Base-by-base conservation (phyloP, 2,797 vertebrate genomes). In the Nothura maculosa region DNA sequence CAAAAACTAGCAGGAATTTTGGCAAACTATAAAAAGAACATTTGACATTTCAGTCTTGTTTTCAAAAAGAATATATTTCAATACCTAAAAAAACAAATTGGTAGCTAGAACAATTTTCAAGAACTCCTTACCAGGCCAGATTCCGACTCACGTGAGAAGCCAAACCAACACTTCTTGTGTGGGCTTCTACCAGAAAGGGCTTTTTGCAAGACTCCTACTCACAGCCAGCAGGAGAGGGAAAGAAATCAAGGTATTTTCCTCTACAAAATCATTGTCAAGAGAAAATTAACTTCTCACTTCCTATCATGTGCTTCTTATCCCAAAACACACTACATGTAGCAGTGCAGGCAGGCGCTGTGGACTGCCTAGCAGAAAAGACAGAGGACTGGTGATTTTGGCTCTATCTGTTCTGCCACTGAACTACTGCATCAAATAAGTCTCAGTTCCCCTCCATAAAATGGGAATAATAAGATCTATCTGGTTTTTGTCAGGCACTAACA, bases 281-380 rank as follows among this genome's bases (percentile, higher is more conserved):
- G 14, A 77, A 77, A 50, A 76, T 2, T 63, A 64, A 27, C 32
- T 67, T 82, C 64, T 88, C 57, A 12, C 32, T 68, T 86, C 69
- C 42, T 79, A 70, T 45, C 40, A 15, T 1, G 2, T 36, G 36
- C 19, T 63, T 22, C 16, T 50, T n/a, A 27, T 4, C 70, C 78
- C 27, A 48, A 34, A 81, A 75, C 21, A 75, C 15, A 27, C 13
- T 3, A 3, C 4, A 3, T 0, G 13, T 5, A 73, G 68, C 48
- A 74, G n/a, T 1, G 18, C 10, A 47, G 22, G n/a, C 15, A 48
- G 0, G 30, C 24, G 0, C 57, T 48, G 27, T 22, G 66, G 30
- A 25, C 30, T 78, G 45, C 42, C 47, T 16, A 54, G 64, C 36
- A 80, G 68, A 12, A 5, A 43, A 66, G 42, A 64, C 32, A 54